Evolutionary conservation across 2,113 vertebrate genomes (phyloP).

Genomic region (Cephalopterus ornatus): DNA sequence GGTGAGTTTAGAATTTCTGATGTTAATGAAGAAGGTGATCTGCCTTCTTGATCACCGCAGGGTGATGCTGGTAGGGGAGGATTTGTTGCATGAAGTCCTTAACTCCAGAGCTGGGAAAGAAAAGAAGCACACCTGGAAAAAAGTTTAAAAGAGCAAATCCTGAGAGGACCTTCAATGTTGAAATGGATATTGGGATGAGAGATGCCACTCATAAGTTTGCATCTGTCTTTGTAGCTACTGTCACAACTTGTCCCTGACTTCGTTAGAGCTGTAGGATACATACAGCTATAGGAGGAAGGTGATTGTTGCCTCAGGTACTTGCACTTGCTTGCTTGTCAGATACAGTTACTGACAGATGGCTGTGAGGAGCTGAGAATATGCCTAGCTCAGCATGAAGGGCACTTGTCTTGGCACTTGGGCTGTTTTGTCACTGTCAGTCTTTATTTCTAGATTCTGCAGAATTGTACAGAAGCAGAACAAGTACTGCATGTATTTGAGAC

Average conservation of each 20-base stretch:
- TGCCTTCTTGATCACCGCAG: neutral
- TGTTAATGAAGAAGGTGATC: neutral
- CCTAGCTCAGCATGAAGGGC: slow-evolving; percentile 6
- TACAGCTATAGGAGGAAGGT: neutral
- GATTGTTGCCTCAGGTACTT: neutral
- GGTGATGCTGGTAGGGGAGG: neutral
- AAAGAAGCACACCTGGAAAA: neutral
- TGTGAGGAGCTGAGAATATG: neutral
- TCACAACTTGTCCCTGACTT: neutral
- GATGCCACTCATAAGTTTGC: neutral
- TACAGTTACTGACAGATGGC: slow-evolving; percentile 11
- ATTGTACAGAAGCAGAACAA: neutral
- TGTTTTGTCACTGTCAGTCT: neutral
- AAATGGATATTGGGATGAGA: neutral
- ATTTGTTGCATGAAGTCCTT: neutral
- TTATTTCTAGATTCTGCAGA: neutral
- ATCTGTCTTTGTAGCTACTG: neutral
- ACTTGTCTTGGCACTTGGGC: neutral
- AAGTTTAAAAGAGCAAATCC: neutral
- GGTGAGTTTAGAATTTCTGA: neutral
- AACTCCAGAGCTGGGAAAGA: neutral
- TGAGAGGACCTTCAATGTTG: neutral
- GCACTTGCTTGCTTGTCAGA: neutral
- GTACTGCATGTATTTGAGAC: neutral
- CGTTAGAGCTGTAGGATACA: neutral